Base-by-base conservation (phyloP, 2,888 invertebrate genomes). In the Agrochola circellaris region DNA sequence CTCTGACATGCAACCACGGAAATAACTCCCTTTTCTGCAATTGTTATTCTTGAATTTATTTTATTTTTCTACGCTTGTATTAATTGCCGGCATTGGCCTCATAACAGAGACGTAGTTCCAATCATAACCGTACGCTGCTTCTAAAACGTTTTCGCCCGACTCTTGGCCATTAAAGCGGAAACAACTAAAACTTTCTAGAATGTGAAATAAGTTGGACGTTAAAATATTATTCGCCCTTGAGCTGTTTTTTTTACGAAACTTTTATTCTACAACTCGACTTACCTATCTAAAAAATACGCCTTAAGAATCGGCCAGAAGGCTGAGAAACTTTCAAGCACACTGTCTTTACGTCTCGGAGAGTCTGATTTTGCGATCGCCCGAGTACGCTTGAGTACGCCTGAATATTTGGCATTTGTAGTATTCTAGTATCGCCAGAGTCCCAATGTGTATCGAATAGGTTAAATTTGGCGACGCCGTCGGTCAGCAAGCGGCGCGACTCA, bases 1-100 rank as follows among this genome's bases (percentile, higher is more conserved):
- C 64, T 23, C 6, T 23, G 67, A 65, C 83, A 80, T 76, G 83
- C 80, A 68, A 74, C 61, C 38, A 64, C 45, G 17, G 56, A 38
- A 84, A 84, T 76, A 76, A 74, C 56, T 61, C 51, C 26, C 23
- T 23, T 58, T 64, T 64, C 64, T 73, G 1, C 48, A 45, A 38
- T 56, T 65, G 34, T 64, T 71, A 54, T n/a, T 71, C 45, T 64
- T 67, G 17, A 17, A 8, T 30, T 45, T 48, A n/a, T 68, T 68
- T 51, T 38, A 38, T 62, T 71, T 78, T 51, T 61, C 20, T 68
- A 15, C 30, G 8, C 42, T 42, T 58, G 5, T 62, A 23, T 42
- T 65, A 65, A 78, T 72, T 58, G 42, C 48, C 8, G 23, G 13
- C 30, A 23, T 34, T 48, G 42, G 20, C 45, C 20, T 64, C 30